Percentiles rank a stretch among this genome's conserved stretches.
Evolutionary conservation across 2,797 vertebrate genomes (phyloP).

Genomic region (Galagoides demidoff): DNA sequence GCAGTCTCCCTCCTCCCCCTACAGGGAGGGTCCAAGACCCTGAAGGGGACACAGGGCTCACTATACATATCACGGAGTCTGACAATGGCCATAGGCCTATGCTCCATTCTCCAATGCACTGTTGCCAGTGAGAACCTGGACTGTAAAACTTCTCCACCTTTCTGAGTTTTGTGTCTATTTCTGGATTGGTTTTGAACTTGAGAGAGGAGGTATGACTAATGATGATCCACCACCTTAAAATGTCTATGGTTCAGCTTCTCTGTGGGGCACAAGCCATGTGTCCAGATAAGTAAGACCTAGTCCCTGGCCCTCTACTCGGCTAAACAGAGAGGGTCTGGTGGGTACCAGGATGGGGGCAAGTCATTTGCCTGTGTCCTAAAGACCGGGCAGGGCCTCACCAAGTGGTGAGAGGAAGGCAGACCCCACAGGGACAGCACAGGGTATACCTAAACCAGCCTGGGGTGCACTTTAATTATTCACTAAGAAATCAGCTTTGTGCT

Average conservation of each 20-base stretch:
- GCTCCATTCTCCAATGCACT: not conserved
- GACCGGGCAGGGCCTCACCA: not conserved
- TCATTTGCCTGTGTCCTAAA: not conserved
- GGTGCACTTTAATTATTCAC: accelerated
- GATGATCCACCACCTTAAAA: accelerated
- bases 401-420: not conserved
- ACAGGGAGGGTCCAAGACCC: not conserved
- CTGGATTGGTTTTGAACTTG: not conserved
- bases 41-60: too few species aligned
- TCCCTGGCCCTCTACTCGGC: accelerated
- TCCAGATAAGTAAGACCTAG: not conserved
- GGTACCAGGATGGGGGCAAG: accelerated
- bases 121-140: accelerated
- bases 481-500: not conserved
- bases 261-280: accelerated
- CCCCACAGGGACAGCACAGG: accelerated
- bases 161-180: not conserved
- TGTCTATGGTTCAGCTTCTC: not conserved
- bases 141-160: not conserved
- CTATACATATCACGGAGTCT: not conserved
- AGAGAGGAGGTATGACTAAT: not conserved
- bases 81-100: accelerated
- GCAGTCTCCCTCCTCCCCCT: not conserved
- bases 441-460: accelerated
- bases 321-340: not conserved